Base-by-base conservation (phyloP, 2,888 invertebrate species). In the Plagiodera versicolora region DNA sequence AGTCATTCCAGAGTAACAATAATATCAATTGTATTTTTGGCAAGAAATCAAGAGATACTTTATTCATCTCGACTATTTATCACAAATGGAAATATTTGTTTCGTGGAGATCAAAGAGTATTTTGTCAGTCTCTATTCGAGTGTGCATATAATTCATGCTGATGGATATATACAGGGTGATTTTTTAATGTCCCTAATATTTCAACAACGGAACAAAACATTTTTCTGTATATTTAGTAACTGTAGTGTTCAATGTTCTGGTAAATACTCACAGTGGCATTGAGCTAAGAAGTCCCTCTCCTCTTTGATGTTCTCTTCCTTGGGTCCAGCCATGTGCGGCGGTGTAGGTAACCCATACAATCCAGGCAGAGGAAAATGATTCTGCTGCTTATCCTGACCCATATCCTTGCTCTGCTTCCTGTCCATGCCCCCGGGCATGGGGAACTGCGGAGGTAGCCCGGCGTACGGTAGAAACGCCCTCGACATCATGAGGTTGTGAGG, bases 261-360 rank as follows among this genome's bases (percentile, higher is more conserved):
- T 57, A 20, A 14, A 52, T 56, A 81, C 83, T 82, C 77, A 85
- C 85, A 80, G 71, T 85, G 86, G 71, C 86, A 83, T 1, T 85
- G 82, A 14, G 86, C 81, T 66, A 88, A 83, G 69, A 86, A 87
- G 67, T 89, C 89, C 45, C 83, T 82, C 48, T 87, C 86, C 47
- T 87, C 86, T 73, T 85, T 85, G 77, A 81, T 74, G 72, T 67
- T 64, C 6, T 80, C 79, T 28, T 74, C 73, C 59, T 70, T 66
- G 52, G 70, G 63, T 2, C 70, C 71, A 1, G 70, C 70, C 63
- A 76, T 54, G 64, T 76, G 78, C 6, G 75, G 77, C 3, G 80
- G 78, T 8, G 77, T 71, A 3, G 80, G 77, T 58, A 81, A 67
- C 6, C 78, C 79, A 61, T 81, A 81, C 79, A 81, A 78, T 5